phyloP scores from a whole-genome alignment of 2,888 invertebrate genomes.

The Dione juno region DNA sequence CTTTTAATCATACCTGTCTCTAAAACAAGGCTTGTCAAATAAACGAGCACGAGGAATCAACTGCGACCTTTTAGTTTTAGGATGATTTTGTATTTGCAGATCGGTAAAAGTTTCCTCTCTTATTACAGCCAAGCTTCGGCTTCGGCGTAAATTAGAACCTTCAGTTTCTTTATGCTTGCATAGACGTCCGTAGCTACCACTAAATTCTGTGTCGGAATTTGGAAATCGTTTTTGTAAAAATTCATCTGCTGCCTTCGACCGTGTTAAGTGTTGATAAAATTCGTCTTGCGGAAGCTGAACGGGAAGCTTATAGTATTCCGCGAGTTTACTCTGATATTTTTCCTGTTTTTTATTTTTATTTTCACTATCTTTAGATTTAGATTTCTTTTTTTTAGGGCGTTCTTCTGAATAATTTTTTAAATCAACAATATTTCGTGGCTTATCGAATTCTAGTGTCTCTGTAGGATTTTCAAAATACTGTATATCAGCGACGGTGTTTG shows the following conservation, averaged over 20 bases:
- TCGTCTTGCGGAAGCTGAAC: constrained; percentile 79
- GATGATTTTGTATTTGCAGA: constrained; percentile 85
- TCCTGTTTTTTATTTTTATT: constrained; percentile 76
- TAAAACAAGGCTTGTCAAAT: constrained; percentile 89
- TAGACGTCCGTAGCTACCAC: constrained; percentile 76
- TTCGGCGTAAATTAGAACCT: constrained; percentile 84
- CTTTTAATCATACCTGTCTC: constrained; percentile 84
- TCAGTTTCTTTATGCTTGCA: constrained; percentile 79
- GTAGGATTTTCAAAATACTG: constrained; percentile 81
- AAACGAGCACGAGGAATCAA: constrained; percentile 91
- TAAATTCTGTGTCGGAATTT: constrained; percentile 77
- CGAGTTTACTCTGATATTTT: constrained; percentile 78
- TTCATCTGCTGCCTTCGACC: constrained; percentile 77
- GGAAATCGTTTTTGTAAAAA: constrained; percentile 74
- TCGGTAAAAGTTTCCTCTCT: constrained; percentile 90
- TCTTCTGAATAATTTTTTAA: constrained; percentile 73
- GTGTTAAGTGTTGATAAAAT: constrained; percentile 77
- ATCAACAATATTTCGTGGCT: constrained; percentile 71
- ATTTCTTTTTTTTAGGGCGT: constrained; percentile 75
- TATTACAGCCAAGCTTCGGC: constrained; percentile 89
- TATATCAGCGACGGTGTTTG: constrained; percentile 75
- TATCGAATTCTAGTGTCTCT: constrained; percentile 79
- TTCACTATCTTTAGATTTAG: constrained; percentile 70
- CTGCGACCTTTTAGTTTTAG: constrained; percentile 87
- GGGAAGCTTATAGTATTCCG: constrained; percentile 77